phyloP scores from a whole-genome alignment of 2,797 vertebrate genomes.

The Danio jaintianensis region DNA sequence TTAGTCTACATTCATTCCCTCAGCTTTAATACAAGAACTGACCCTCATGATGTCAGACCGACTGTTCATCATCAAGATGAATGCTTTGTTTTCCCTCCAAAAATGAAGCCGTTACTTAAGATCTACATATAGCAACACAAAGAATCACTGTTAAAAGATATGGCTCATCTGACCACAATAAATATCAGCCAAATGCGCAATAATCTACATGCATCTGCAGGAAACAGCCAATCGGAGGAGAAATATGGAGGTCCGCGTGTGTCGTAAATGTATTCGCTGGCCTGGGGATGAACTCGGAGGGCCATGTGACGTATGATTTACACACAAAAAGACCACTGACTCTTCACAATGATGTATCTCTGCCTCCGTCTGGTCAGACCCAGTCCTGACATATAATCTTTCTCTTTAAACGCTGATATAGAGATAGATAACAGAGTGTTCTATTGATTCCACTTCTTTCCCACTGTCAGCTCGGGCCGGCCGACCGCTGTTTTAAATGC shows the following conservation, averaged over 20 bases:
- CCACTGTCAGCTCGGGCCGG: slow-evolving; percentile 26
- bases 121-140: slow-evolving; percentile 36
- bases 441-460: slow-evolving; percentile 78
- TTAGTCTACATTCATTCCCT: too few relatives aligned
- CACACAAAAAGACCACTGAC: slow-evolving; percentile 80
- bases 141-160: slow-evolving; percentile 55
- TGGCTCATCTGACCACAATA: slow-evolving; percentile 66
- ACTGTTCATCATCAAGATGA: slow-evolving; percentile 52
- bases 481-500: slow-evolving; percentile 47
- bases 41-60: slow-evolving; percentile 36
- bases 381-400: slow-evolving; percentile 83
- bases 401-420: slow-evolving; percentile 85
- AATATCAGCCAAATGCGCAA: slow-evolving; percentile 75
- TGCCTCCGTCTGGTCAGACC: slow-evolving; percentile 76
- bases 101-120: slow-evolving; percentile 47
- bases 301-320: slow-evolving; percentile 85
- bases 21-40: slow-evolving; percentile 13
- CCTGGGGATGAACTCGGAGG: slow-evolving; percentile 84
- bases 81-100: slow-evolving; percentile 47
- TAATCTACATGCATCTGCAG: slow-evolving; percentile 80
- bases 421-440: slow-evolving; percentile 84
- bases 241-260: slow-evolving; percentile 75
- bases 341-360: slow-evolving; percentile 81
- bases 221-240: slow-evolving; percentile 77
- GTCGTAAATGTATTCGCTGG: slow-evolving; percentile 82